Conservation (phyloP, 2,797 vertebrate genomes). For the Hafferia zeledoni region DNA sequence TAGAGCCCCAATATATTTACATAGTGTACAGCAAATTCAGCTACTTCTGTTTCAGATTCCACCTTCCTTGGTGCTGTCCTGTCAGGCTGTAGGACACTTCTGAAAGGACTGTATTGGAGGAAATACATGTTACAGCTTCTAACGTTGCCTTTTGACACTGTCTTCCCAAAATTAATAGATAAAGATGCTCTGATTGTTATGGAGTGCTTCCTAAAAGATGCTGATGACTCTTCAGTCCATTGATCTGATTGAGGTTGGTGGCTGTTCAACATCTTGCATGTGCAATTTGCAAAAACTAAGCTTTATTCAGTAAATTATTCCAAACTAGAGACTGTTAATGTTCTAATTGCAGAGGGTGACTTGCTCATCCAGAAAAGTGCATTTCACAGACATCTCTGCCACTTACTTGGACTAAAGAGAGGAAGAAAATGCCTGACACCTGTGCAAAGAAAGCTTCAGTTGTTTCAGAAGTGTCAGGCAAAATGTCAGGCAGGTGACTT, state of each 20-base stretch:
- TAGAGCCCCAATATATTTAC: background rate
- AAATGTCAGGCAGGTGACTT: background rate
- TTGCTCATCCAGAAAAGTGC: background rate
- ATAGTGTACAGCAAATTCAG: background rate
- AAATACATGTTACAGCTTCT: background rate
- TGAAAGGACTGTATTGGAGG: background rate
- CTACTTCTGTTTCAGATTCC: background rate
- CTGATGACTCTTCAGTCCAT: background rate
- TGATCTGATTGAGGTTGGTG: background rate
- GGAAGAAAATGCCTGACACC: background rate
- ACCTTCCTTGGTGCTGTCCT: background rate
- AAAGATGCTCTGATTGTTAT: background rate
- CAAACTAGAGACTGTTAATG: background rate
- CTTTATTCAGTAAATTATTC: conserved; percentile 12
- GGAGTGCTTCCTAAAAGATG: background rate
- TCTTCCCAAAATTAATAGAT: background rate
- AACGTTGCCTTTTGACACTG: background rate
- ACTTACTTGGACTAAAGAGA: background rate
- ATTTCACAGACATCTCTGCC: background rate
- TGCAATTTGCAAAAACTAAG: background rate
- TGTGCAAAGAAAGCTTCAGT: background rate
- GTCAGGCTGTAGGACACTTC: background rate
- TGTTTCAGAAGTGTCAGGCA: background rate
- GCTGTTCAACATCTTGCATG: background rate
- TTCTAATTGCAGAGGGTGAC: background rate